phyloP scores from a whole-genome alignment of 37 sponge, comb jelly and placozoan species.

The Eunapius fragilis region DNA sequence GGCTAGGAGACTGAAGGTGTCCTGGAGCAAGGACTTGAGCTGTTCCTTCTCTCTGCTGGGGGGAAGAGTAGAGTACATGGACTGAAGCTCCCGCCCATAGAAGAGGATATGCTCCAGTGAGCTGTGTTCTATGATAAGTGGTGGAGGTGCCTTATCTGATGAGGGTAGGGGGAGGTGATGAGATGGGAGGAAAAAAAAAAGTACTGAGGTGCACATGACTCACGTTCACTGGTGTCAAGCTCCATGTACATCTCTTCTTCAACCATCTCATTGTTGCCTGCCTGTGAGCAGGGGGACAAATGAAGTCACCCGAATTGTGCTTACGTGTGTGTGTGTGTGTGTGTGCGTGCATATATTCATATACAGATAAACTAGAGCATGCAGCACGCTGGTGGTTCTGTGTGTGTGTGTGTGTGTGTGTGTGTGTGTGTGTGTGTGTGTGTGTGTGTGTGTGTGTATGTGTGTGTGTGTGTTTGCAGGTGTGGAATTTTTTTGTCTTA shows the following conservation, averaged over 20 bases:
- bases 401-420: background rate
- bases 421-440: background rate
- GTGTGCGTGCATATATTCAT: background rate
- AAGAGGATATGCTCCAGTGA: constrained; percentile 63
- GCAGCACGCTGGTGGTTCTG: no score
- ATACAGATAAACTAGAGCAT: no score
- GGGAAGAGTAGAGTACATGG: constrained; percentile 25
- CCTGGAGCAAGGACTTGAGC: constrained; percentile 72
- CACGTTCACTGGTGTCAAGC: background rate
- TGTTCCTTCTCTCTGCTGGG: constrained; percentile 6
- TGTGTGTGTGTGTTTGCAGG: background rate
- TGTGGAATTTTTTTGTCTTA: background rate
- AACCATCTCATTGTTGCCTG: background rate
- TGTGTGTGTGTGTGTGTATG: background rate
- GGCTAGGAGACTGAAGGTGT: constrained; percentile 92
- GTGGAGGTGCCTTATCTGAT: background rate
- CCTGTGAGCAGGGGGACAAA: background rate
- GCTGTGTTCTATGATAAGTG: background rate
- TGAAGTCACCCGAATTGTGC: background rate
- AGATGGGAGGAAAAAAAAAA: background rate
- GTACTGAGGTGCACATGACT: background rate
- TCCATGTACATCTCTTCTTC: background rate
- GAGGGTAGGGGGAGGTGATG: no score
- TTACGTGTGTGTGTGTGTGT: background rate
- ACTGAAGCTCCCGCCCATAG: constrained; percentile 82